Base-by-base conservation (phyloP, 2,888 invertebrate genomes). In the Phrixothrix hirtus region DNA sequence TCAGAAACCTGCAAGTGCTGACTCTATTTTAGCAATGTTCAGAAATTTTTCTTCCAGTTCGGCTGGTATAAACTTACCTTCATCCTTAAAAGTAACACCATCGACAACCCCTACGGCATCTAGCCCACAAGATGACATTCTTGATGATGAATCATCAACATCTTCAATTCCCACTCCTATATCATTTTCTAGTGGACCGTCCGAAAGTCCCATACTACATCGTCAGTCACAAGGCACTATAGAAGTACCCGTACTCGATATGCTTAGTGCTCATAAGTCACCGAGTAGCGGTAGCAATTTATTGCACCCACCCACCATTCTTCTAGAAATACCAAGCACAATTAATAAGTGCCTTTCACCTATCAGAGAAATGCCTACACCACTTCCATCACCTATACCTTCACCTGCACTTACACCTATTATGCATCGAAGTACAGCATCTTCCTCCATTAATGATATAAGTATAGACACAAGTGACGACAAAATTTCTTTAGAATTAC, bases 331-430 rank as follows among this genome's bases (percentile, higher is more conserved):
- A 62, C 88, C 89, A 29, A 84, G 83, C 71, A 78, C 80, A 67
- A 85, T 86, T 65, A 87, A 84, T 69, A 87, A 87, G 75, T 89
- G 89, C 77, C 81, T 90, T 59, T 89, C 89, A 39, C 89, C 89
- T 0, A 90, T 90, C 59, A 79, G 86, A 59, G 89, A 89, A 74
- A 79, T 89, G 61, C 89, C 89, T 1, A 88, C 88, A 0, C 88
- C 88, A 13, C 76, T 87, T 16, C 88, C 88, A 10, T 88, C 88
- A 2, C 87, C 87, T 2, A 79, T 86, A 42, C 87, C 87, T 9
- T 85, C 85, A 9, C 87, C 87, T 2, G 79, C 86, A 10, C 80
- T 87, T 9, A 87, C 87, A 0, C 88, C 88, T 0, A 77, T 87
- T 12, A 79, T 82, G 79, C 74, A 77, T 13, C 69, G 81, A 57